Conservation (phyloP, 2,113 vertebrate genomes). For the Syrrhaptes paradoxus region DNA sequence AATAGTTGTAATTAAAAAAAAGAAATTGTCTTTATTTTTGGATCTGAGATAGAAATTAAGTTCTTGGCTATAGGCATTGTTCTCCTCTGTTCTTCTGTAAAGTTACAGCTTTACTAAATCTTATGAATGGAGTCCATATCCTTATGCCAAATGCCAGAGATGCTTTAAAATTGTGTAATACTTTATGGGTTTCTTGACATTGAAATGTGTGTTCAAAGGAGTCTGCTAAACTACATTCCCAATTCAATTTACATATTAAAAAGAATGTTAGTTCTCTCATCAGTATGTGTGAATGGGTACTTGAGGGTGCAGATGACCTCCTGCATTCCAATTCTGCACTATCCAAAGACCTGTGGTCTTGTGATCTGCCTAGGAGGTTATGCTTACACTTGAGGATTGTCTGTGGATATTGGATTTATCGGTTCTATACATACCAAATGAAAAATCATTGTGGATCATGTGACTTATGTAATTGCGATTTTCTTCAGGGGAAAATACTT, state of each 20-base stretch:
- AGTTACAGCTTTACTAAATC: background rate
- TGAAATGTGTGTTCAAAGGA: background rate
- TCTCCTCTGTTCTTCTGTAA: background rate
- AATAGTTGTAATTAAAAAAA: background rate
- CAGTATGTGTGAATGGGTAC: background rate
- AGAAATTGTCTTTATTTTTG: background rate
- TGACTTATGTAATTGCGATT: background rate
- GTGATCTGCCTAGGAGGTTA: background rate
- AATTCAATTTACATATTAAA: background rate
- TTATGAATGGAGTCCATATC: background rate
- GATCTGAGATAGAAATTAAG: background rate
- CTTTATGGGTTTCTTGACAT: background rate
- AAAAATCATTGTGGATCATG: background rate
- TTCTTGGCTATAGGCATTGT: background rate
- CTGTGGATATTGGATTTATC: background rate
- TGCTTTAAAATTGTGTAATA: background rate
- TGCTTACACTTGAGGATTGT: background rate
- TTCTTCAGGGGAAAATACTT: background rate
- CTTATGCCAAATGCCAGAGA: background rate
- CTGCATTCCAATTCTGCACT: background rate
- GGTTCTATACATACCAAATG: background rate
- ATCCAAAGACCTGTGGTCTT: background rate
- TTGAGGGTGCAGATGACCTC: background rate
- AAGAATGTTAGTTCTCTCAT: background rate
- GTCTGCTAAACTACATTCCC: background rate